Percentiles rank a stretch among this genome's conserved stretches.
These are phyloP conservation scores for Ptychobarbus kaznakovi DNA, from an alignment of 2,797 vertebrate genomes.

Conservation along the genomic window DNA sequence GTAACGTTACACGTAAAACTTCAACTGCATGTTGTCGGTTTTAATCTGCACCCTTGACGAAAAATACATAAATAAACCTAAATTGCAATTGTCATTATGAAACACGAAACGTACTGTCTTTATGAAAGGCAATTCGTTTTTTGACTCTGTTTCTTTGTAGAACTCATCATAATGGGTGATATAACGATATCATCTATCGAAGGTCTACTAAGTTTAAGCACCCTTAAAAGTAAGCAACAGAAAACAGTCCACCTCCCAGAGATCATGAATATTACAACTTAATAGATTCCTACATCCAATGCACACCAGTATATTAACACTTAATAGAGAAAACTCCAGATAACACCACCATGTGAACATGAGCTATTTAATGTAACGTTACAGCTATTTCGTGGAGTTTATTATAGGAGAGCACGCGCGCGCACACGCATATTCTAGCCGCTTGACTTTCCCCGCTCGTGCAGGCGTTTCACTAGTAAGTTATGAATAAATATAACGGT, in stretches of 20 bases:
- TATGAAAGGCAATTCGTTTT: not conserved
- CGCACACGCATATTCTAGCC: not conserved
- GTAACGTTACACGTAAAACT: not conserved
- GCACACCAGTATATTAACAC: not conserved
- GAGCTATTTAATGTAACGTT: not conserved
- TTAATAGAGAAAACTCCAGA: not conserved
- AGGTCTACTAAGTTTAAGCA: not conserved
- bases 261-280: not conserved
- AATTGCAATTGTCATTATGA: not conserved
- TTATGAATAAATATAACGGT: conserved; percentile 36
- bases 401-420: conserved; percentile 30
- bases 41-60: not conserved
- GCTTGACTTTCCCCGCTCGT: conserved; percentile 28
- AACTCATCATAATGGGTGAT: not conserved
- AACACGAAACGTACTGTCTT: not conserved
- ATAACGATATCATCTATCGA: not conserved
- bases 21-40: not conserved
- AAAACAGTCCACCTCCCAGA: not conserved
- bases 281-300: not conserved
- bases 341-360: not conserved
- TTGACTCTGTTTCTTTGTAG: not conserved
- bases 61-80: not conserved
- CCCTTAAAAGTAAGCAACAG: conserved; percentile 1
- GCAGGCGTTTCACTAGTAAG: not conserved
- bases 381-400: conserved; percentile 28